Base-by-base conservation (phyloP, 2,888 invertebrate species). In the Drosophila yooni region DNA sequence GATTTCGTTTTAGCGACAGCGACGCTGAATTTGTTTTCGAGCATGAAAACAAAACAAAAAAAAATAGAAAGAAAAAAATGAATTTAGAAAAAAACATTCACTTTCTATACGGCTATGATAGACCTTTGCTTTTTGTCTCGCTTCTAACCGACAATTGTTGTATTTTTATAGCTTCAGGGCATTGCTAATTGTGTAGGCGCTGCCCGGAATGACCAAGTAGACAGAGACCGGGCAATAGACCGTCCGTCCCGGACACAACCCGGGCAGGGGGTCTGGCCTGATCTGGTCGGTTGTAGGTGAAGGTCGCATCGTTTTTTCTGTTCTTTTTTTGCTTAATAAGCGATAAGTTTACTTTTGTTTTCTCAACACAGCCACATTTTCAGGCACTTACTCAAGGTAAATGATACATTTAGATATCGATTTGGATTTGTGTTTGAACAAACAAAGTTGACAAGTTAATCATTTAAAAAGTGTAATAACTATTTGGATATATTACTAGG, bases 131-230 rank as follows among this genome's bases (percentile, higher is more conserved):
- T 31, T 46, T n/a, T 15, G 54, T 31, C 50, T 50, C 46, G 38
- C 48, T 21, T 59, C 62, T 15, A 67, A 52, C 62, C 43, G 58
- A 61, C 76, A 80, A 70, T 74, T 82, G 79, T 71, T 73, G 73
- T 79, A 69, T 78, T 86, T 80, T 76, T 74, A 78, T 70, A 66
- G 71, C 76, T 66, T 61, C 72, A 58, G 75, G 79, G 80, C 79
- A 78, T 65, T 69, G 76, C 79, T 89, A 84, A 86, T 88, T 88
- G 85, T 88, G 89, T 86, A 82, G 90, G 88, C 78, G 88, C 70
- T 79, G 81, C 63, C 70, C 81, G 74, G 88, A 76, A 87, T 89
- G 80, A 74, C 74, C 82, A 87, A 87, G 67, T 82, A 74, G 75
- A 70, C 64, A 43, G 10, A n/a, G 27, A 54, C 53, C 10, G 52